Conservation (phyloP, 2,797 vertebrate genomes). For the Saguinus oedipus region DNA sequence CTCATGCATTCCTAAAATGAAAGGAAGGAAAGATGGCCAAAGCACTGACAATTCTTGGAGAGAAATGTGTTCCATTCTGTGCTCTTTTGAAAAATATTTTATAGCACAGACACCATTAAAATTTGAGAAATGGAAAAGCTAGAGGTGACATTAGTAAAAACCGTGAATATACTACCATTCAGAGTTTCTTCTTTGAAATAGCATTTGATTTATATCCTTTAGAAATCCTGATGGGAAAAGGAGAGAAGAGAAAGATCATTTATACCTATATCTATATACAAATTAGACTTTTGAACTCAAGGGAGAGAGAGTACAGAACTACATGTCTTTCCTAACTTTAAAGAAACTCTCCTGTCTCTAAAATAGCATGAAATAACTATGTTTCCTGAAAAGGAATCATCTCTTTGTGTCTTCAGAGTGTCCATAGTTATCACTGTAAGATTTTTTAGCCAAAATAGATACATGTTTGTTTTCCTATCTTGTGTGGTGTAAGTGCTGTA, state of each 20-base stretch:
- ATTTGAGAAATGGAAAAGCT: slow-evolving; percentile 59
- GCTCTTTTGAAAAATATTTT: slow-evolving; percentile 41
- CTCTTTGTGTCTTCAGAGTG: background rate
- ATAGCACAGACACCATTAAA: slow-evolving; percentile 29
- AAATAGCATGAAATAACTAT: background rate
- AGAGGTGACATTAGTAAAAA: slow-evolving; percentile 58
- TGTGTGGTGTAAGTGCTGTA: background rate
- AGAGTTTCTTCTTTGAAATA: slow-evolving; percentile 39
- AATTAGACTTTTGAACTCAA: background rate
- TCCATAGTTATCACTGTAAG: background rate
- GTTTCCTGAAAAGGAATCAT: background rate
- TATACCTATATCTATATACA: background rate
- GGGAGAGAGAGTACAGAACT: background rate
- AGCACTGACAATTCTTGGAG: background rate
- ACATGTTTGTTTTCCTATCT: background rate
- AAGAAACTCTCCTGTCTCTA: background rate
- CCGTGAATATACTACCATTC: background rate
- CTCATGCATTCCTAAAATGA: slow-evolving; percentile 51
- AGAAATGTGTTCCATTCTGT: no score
- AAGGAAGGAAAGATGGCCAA: slow-evolving; percentile 20
- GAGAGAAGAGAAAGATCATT: background rate
- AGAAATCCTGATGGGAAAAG: background rate
- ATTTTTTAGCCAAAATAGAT: background rate
- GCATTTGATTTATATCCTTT: background rate
- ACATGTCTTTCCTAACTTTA: background rate